Evolutionary conservation across 1,140 invertebrate genomes (phyloP), one percentile per base, ranked within the genome.

Genomic region (Nephila pilipes): DNA sequence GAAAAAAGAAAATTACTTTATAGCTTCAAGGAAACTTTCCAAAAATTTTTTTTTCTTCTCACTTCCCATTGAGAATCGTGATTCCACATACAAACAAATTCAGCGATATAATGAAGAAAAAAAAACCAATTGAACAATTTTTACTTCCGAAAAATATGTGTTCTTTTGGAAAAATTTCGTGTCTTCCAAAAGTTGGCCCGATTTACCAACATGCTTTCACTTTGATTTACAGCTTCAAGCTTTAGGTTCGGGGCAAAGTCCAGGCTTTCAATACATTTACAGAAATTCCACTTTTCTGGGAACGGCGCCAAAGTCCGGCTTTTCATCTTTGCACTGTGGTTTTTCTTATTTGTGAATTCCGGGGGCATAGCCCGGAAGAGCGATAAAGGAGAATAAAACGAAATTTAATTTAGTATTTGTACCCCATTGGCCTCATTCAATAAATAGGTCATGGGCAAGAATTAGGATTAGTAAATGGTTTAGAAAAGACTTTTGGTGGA

Each of bases 361-460:
- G 69, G 69, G 57, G 69, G 69, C 69, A 75, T 1, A 16, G 69
- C 2, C 69, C 69, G 69, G 69, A 75, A 75, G 69, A 75, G 29
- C 14, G 69, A 75, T 75, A 75, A 60, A 75, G 69, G 69, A 36
- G 69, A 75, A 75, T 75, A 36, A 75, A 75, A 75, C 69, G 69
- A 75, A 75, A 75, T 75, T 29, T 75, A 75, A 75, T 75, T 75
- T 75, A 29, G 69, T 75, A 75, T 75, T 75, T 75, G 25, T 75
- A 75, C 69, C 69, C 69, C 29, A 75, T 75, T 75, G 69, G 25
- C 69, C 69, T 32, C 69, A 18, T 75, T 75, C 69, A 75, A 75
- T 75, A 75, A 75, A 36, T 75, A 20, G 69, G 69, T 75, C 69
- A 75, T 16, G 69, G 69, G 69, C 69, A 75, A 75, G 69, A 32